Conservation (phyloP, 2,113 vertebrate species). For the Sapayoa aenigma region DNA sequence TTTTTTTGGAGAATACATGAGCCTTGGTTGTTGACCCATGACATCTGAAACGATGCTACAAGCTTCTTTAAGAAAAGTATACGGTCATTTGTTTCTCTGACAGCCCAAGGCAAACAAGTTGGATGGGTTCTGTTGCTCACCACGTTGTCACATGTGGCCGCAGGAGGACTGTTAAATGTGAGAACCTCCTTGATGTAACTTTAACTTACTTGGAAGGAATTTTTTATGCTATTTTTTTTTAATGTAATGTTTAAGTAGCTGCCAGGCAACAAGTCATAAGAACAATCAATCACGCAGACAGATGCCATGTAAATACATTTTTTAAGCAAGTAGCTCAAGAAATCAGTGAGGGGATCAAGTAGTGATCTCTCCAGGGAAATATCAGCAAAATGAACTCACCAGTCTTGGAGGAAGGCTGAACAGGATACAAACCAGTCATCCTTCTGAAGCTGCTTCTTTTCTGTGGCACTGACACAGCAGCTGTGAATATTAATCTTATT, state of each 20-base stretch:
- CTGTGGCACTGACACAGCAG: background rate
- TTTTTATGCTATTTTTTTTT: background rate
- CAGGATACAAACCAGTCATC: slow-evolving; percentile 4
- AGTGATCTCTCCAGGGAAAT: background rate
- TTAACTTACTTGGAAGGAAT: slow-evolving; percentile 12
- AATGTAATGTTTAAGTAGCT: background rate
- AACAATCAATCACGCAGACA: slow-evolving; percentile 30
- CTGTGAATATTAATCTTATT: slow-evolving; percentile 13
- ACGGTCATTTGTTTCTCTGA: background rate
- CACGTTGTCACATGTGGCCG: background rate
- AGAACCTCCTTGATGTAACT: slow-evolving; percentile 19
- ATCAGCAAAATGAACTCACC: background rate
- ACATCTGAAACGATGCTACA: background rate
- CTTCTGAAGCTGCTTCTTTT: background rate
- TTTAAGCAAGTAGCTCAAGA: slow-evolving; percentile 32
- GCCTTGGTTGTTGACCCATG: background rate
- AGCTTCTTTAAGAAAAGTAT: slow-evolving; percentile 15
- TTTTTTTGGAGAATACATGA: slow-evolving; percentile 11
- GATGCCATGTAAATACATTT: slow-evolving; percentile 19
- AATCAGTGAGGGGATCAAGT: slow-evolving; percentile 6
- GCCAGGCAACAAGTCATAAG: slow-evolving; percentile 15
- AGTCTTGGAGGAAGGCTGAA: background rate
- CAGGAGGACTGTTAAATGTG: slow-evolving; percentile 8
- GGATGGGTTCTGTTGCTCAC: background rate
- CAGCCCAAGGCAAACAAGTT: slow-evolving; percentile 2